Evolutionary conservation across 2,113 vertebrate species (phyloP), one percentile per base, ranked within the genome.

Genomic region (Pipa parva): DNA sequence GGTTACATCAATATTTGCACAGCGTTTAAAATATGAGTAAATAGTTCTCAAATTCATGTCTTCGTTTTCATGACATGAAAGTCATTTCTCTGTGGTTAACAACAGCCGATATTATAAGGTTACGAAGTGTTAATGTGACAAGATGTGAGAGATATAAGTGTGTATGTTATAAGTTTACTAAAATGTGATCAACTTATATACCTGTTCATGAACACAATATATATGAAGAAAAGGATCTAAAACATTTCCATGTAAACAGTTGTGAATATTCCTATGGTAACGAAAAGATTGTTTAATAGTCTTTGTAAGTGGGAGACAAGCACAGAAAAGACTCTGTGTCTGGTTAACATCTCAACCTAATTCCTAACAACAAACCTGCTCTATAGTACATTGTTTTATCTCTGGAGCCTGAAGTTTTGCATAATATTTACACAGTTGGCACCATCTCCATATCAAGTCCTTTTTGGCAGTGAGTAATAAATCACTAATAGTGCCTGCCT

Each of bases 171-270:
- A 37, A 33, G 27, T 31, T 46, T 59, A 17, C 46, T 68, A 20
- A 68, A 28, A 50, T 39, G 52, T 68, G 60, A 60, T 13, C 56
- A 28, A 45, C 46, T 68, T 52, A 68, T 52, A 68, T 68, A 68
- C 56, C 56, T 68, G 21, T 36, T 60, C 12, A 48, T 42, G 50
- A 25, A 22, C 48, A 48, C 64, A 49, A 59, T 59, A 50, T 37
- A 37, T 67, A 67, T 59, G 54, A 59, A 24, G 74, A 65, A 28
- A 83, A 78, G 75, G 77, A 73, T 78, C 70, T 85, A 79, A 87
- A 84, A 80, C 59, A 61, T 39, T 81, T 83, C 79, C 63, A 73
- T 79, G 67, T 85, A 88, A 87, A 84, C 74, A 87, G 72, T 60
- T 63, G 62, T 13, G 77, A 74, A 62, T 81, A 79, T 81, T 76